phyloP scores from a whole-genome alignment of 2,797 vertebrate genomes.

The Odontamblyopus lacepedii region DNA sequence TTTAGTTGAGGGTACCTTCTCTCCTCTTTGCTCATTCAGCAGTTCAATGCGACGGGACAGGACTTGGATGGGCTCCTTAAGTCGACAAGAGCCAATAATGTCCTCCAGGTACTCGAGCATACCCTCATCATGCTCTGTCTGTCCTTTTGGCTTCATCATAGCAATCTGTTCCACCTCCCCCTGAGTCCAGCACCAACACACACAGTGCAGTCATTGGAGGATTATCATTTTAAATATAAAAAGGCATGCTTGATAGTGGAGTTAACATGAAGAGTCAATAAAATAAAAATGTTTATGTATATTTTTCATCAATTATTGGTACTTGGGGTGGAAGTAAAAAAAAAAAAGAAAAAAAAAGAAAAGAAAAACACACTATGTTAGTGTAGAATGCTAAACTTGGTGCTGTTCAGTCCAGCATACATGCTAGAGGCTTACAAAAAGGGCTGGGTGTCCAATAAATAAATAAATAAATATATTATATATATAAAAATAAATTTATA shows the following conservation, averaged over 20 bases:
- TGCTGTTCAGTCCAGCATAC: too few relatives aligned
- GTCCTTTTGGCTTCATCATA: conserved; percentile 98
- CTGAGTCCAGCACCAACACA: conserved; percentile 67
- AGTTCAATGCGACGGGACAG: conserved; percentile 87
- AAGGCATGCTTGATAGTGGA: not conserved
- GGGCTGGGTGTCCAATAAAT: too few relatives aligned
- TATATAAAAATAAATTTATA: too few relatives aligned
- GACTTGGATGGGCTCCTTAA: conserved; percentile 88
- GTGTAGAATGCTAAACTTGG: not conserved
- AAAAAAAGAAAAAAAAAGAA: conserved; percentile 9
- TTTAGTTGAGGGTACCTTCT: conserved; percentile 81
- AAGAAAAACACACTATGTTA: not conserved
- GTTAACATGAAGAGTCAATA: not conserved
- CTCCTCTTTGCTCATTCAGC: conserved; percentile 91
- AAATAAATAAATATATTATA: too few relatives aligned
- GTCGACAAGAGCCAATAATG: conserved; percentile 91
- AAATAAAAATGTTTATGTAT: conserved; percentile 6
- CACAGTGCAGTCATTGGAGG: conserved; percentile 20
- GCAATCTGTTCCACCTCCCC: conserved; percentile 98
- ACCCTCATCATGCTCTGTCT: conserved; percentile 94
- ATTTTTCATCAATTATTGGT: too few relatives aligned
- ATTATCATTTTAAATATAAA: not conserved
- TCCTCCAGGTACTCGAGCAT: conserved; percentile 98
- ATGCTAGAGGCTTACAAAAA: too few relatives aligned
- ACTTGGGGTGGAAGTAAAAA: not conserved